Conservation (phyloP, 2,888 invertebrate species). For the Laspeyria flexula region DNA sequence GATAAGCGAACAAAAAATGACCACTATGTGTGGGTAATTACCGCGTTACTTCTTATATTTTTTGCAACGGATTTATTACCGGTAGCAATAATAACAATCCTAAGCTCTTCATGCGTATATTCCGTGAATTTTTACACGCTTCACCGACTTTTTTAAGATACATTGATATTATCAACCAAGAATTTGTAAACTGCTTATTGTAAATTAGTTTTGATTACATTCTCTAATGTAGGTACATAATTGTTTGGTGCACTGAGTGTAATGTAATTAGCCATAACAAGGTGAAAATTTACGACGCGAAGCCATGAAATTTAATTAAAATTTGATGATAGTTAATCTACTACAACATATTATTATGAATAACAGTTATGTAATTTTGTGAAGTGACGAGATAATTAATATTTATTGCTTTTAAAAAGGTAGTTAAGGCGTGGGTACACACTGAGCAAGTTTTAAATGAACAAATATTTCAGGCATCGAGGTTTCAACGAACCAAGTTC, state of each 20-base stretch:
- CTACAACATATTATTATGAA: slow-evolving; percentile 15
- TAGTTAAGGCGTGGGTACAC: too few relatives aligned
- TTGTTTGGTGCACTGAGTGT: not conserved
- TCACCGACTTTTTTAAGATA: not conserved
- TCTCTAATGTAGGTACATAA: not conserved
- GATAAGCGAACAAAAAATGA: not conserved
- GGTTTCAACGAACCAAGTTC: too few relatives aligned
- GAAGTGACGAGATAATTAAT: slow-evolving; percentile 32
- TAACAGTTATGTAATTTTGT: slow-evolving; percentile 9
- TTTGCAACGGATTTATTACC: slow-evolving; percentile 2
- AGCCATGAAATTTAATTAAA: slow-evolving; percentile 22
- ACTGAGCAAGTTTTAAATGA: too few relatives aligned
- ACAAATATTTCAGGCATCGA: too few relatives aligned
- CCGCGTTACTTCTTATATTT: not conserved
- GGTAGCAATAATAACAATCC: slow-evolving; percentile 6
- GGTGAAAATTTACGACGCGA: slow-evolving; percentile 7
- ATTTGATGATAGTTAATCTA: slow-evolving; percentile 24
- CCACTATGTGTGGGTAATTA: not conserved
- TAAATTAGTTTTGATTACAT: not conserved
- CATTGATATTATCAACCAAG: not conserved
- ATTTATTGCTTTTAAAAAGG: slow-evolving; percentile 18
- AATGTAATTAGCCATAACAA: slow-evolving; percentile 6
- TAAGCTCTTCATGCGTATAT: not conserved
- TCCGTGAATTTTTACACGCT: slow-evolving; percentile 1
- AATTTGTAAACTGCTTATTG: not conserved